Evolutionary conservation across 2,797 vertebrate species (phyloP).

Genomic region (Cuculus canorus): DNA sequence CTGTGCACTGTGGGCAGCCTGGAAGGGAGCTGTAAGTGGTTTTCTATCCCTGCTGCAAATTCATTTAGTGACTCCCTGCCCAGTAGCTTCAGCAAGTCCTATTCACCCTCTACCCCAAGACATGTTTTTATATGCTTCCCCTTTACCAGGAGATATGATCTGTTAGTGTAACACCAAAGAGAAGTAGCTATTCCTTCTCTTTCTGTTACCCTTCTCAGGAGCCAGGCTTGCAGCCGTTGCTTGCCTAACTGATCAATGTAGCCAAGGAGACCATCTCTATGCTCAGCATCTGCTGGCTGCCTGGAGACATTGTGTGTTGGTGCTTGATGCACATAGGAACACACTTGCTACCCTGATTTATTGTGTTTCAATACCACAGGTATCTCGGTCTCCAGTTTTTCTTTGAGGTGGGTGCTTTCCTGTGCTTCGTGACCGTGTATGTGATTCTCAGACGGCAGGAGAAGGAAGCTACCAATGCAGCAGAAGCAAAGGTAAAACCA

Average conservation of each 20-base stretch:
- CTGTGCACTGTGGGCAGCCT: background rate
- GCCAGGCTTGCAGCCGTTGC: background rate
- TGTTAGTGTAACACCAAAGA: background rate
- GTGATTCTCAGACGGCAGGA: constrained; percentile 65
- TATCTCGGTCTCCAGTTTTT: constrained; percentile 79
- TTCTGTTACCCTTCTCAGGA: background rate
- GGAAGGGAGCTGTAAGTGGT: background rate
- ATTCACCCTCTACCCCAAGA: background rate
- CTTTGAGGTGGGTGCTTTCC: constrained; percentile 69
- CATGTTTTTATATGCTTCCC: background rate
- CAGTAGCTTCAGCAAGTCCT: background rate
- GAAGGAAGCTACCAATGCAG: background rate
- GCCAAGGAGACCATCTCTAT: background rate
- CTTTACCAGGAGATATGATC: background rate
- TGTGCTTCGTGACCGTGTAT: constrained; percentile 66
- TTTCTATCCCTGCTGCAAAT: background rate
- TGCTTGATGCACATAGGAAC: background rate
- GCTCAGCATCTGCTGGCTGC: background rate
- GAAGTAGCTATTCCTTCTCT: too few relatives aligned
- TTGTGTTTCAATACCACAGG: constrained; percentile 40
- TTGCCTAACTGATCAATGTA: background rate
- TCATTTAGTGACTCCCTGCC: background rate
- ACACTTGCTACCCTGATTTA: background rate
- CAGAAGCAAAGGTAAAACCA: background rate
- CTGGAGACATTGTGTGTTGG: too few relatives aligned